phyloP scores from a whole-genome alignment of 2,113 vertebrate genomes.

The Zosterops pallidus region DNA sequence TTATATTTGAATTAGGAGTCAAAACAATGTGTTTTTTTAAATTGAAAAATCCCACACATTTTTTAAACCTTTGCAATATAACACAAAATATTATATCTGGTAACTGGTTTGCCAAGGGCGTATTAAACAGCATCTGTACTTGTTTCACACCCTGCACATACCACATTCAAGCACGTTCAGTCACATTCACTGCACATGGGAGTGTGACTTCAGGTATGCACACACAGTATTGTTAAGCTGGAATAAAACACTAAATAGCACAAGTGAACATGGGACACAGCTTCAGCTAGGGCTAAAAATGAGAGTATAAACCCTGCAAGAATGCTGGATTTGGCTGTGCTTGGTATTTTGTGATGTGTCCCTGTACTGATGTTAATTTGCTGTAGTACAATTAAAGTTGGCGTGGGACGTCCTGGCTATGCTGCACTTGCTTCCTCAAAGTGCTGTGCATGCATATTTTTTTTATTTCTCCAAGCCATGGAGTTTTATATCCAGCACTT shows the following conservation, averaged over 20 bases:
- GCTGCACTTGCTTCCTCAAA: background rate
- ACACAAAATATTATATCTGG: background rate
- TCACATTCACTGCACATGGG: background rate
- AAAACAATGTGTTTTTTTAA: rapidly evolving
- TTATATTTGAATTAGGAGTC: background rate
- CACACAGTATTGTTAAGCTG: background rate
- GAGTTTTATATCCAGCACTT: background rate
- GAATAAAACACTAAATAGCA: background rate
- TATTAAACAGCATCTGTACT: background rate
- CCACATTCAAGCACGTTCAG: background rate
- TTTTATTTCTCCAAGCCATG: background rate
- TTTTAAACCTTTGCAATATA: background rate
- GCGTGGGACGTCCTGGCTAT: background rate
- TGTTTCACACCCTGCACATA: background rate
- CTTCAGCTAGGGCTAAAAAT: background rate
- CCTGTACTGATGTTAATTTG: background rate
- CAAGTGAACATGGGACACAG: background rate
- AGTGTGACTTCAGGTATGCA: background rate
- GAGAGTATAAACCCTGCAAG: background rate
- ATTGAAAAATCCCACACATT: background rate
- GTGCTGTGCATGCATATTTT: background rate
- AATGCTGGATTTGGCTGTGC: background rate
- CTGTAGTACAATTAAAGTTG: background rate
- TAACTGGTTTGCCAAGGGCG: background rate
- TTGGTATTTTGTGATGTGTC: background rate